phyloP scores from a whole-genome alignment of 30 jellyfish, hydroid and myxozoan species.

The Phacellophora camtschatica region DNA sequence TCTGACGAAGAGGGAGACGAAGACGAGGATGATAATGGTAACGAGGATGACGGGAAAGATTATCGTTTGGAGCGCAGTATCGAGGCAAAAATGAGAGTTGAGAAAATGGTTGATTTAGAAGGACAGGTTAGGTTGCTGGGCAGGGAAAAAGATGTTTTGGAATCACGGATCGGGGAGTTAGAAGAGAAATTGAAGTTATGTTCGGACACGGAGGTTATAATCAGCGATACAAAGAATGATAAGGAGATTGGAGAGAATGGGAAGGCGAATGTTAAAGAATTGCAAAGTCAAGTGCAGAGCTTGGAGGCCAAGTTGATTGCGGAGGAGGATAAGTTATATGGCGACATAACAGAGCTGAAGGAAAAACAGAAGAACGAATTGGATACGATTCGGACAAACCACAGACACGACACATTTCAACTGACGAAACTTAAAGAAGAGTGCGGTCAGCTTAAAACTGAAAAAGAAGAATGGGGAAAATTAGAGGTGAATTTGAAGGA shows the following conservation, averaged over 20 bases:
- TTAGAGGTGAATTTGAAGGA: background rate
- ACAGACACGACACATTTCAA: slow-evolving; percentile 34
- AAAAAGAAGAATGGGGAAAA: background rate
- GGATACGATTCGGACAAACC: background rate
- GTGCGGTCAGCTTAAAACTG: slow-evolving; percentile 25
- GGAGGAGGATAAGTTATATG: slow-evolving; percentile 74
- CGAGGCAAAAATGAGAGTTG: slow-evolving; percentile 79
- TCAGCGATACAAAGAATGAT: background rate
- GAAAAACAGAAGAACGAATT: slow-evolving; percentile 69
- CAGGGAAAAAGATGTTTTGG: slow-evolving; percentile 64
- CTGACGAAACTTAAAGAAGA: slow-evolving; percentile 55
- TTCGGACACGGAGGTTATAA: no score
- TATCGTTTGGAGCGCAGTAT: slow-evolving; percentile 69
- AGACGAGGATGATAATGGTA: slow-evolving; percentile 67
- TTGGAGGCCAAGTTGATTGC: slow-evolving; percentile 53
- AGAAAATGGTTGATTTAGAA: slow-evolving; percentile 76
- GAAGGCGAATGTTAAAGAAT: background rate
- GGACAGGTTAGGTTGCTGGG: slow-evolving; percentile 63
- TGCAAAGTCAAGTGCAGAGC: slow-evolving; percentile 16
- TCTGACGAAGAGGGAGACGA: slow-evolving; percentile 79
- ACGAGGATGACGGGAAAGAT: slow-evolving; percentile 50
- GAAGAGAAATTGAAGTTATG: slow-evolving; percentile 37
- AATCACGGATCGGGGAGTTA: background rate
- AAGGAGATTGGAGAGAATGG: slow-evolving; percentile 13
- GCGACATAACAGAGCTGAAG: slow-evolving; percentile 62